Percentiles rank a stretch among this genome's conserved stretches.
phyloP scores from a whole-genome alignment of 2,888 invertebrate genomes.

The Rapana venosa region DNA sequence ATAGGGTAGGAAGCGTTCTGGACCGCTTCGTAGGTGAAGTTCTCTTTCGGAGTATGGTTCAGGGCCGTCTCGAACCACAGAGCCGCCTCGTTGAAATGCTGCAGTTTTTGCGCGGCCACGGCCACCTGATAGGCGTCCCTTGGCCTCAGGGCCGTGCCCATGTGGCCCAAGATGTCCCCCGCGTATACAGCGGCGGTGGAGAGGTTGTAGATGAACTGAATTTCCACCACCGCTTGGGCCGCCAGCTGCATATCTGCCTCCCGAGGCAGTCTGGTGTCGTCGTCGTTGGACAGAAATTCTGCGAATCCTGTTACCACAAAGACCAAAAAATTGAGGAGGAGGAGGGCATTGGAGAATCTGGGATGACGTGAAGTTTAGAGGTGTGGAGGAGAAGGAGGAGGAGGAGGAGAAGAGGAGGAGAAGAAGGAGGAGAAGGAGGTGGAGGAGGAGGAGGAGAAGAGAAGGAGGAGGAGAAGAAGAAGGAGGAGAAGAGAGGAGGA shows the following conservation, averaged over 20 bases:
- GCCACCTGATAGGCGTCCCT: constrained; percentile 31
- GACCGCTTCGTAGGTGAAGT: background rate
- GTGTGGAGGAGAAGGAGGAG: too few relatives aligned
- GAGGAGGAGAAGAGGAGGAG: too few relatives aligned
- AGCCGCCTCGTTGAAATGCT: background rate
- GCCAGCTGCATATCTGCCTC: background rate
- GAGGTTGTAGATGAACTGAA: constrained; percentile 34
- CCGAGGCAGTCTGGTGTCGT: background rate
- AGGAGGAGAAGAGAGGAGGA: too few relatives aligned
- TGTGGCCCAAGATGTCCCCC: constrained; percentile 19
- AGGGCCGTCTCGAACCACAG: constrained; percentile 30
- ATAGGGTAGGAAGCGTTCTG: background rate
- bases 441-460: too few relatives aligned
- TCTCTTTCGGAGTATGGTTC: background rate
- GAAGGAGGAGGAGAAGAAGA: too few relatives aligned
- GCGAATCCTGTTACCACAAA: constrained; percentile 13
- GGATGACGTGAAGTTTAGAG: too few relatives aligned
- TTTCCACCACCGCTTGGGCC: constrained; percentile 25
- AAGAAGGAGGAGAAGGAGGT: too few relatives aligned
- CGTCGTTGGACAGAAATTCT: constrained; percentile 31
- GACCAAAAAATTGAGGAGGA: background rate
- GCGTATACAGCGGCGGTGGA: constrained; percentile 31
- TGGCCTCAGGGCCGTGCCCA: constrained; percentile 23
- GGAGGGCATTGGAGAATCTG: too few relatives aligned
- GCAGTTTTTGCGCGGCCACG: background rate